Conservation (phyloP, 2,797 vertebrate genomes). For the Antennarius maculatus region DNA sequence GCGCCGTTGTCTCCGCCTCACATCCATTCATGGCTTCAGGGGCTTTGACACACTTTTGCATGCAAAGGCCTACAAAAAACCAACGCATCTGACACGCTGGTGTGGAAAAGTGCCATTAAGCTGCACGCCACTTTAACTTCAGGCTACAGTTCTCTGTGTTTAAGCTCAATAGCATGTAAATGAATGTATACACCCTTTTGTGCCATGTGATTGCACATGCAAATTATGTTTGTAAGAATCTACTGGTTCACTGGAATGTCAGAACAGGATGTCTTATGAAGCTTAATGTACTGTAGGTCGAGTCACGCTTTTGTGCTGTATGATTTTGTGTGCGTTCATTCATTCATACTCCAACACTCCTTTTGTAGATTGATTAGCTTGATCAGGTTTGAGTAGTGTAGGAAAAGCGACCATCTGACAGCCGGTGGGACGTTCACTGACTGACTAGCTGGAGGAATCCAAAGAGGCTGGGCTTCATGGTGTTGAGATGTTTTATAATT, state of each 20-base stretch:
- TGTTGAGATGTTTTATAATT: not conserved
- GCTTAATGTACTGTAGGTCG: too few species aligned
- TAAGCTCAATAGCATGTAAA: too few species aligned
- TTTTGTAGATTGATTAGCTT: conserved; percentile 23
- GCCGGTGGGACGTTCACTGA: too few species aligned
- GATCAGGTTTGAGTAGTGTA: conserved; percentile 6
- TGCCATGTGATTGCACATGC: conserved; percentile 1
- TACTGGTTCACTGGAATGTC: too few species aligned
- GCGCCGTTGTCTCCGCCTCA: conserved; percentile 41
- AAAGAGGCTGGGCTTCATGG: not conserved
- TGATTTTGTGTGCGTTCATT: not conserved
- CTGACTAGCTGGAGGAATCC: not conserved
- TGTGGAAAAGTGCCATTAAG: too few species aligned
- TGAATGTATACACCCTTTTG: not conserved
- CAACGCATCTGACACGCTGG: not conserved
- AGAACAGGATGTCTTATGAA: too few species aligned
- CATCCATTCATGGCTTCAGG: conserved; percentile 38
- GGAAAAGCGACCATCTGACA: not conserved
- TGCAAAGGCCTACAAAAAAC: not conserved
- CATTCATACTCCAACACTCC: conserved; percentile 22
- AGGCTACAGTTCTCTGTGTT: too few species aligned
- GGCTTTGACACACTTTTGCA: conserved; percentile 26
- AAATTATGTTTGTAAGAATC: not conserved
- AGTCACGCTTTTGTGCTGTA: conserved; percentile 4
- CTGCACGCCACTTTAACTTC: too few species aligned